Evolutionary conservation across 2,113 vertebrate genomes (phyloP).

Genomic region (Opisthocomus hoazin): DNA sequence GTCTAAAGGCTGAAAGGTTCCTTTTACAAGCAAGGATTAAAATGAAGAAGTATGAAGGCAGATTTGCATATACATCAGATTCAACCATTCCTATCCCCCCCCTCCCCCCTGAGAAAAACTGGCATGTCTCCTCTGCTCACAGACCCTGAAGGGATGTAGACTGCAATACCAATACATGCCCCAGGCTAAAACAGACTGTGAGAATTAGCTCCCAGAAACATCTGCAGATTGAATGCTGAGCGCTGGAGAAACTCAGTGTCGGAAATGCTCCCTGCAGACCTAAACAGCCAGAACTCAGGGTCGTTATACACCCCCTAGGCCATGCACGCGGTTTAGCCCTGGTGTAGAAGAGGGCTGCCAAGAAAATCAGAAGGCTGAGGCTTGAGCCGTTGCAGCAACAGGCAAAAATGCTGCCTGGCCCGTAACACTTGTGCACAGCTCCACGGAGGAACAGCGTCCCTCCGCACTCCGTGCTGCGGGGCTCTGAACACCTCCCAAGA

Average conservation of each 20-base stretch:
- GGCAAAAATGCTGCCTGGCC: background rate
- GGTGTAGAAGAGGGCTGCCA: background rate
- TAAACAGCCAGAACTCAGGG: background rate
- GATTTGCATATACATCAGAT: background rate
- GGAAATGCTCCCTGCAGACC: background rate
- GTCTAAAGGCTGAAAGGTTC: background rate
- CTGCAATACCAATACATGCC: background rate
- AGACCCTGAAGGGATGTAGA: background rate
- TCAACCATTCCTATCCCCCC: background rate
- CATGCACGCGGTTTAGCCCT: background rate
- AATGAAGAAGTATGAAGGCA: background rate
- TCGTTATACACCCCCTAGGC: no score
- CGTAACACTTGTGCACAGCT: accelerated
- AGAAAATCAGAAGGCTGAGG: background rate
- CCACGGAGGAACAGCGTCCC: accelerated
- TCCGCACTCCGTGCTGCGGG: no score
- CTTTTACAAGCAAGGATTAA: background rate
- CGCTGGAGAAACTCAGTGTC: background rate
- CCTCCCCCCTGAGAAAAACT: background rate
- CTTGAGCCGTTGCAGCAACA: background rate
- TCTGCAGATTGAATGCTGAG: background rate
- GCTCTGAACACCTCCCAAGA: accelerated
- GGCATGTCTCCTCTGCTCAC: background rate
- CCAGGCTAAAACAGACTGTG: background rate
- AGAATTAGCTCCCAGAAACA: background rate